Base-by-base conservation (phyloP, 2,888 invertebrate species). In the Drosophila atripex region DNA sequence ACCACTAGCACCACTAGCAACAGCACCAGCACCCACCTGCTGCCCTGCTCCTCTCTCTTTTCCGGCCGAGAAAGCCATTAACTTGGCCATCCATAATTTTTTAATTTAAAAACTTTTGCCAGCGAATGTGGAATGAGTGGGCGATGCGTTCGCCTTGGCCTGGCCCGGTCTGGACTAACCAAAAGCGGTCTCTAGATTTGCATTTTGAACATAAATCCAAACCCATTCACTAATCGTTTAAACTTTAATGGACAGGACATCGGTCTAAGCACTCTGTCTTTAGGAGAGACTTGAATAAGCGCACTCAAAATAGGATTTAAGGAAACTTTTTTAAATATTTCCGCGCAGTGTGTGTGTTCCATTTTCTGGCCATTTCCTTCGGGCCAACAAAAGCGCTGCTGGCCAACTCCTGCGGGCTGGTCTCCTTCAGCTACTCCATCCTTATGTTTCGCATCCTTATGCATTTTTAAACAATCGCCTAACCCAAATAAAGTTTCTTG, bases 381-480 rank as follows among this genome's bases (percentile, higher is more conserved):
- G 16, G 30, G 16, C 16, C 53, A 45, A 64, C 65, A 54, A 39
- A 58, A 16, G 16, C 16, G 52, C 66, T 45, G 28, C 46, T 30
- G 45, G 66, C 63, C 46, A 52, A 38, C 51, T 53, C 66, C 64
- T 46, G 66, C 28, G 63, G 65, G 63, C 63, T n/a, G n/a, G n/a
- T 21, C 39, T 39, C 68, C 35, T 43, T 49, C 11, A 43, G 52
- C 49, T 58, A 30, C 71, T 71, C 46, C 46, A 18, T 4, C 21
- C 21, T 21, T 21, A n/a, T 38, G 64, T 30, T 28, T 64, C 64
- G 21, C 51, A 63, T 54, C 51, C 64, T 73, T 68, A 83, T 85
- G 75, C 56, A 88, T 88, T 79, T 88, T 88, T 88, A 75, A 88
- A 73, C 88, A 88, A 88, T 86, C 80, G 59, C 84, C 84, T 83